Conservation (phyloP, 2,113 vertebrate species). For the Pipra filicauda region DNA sequence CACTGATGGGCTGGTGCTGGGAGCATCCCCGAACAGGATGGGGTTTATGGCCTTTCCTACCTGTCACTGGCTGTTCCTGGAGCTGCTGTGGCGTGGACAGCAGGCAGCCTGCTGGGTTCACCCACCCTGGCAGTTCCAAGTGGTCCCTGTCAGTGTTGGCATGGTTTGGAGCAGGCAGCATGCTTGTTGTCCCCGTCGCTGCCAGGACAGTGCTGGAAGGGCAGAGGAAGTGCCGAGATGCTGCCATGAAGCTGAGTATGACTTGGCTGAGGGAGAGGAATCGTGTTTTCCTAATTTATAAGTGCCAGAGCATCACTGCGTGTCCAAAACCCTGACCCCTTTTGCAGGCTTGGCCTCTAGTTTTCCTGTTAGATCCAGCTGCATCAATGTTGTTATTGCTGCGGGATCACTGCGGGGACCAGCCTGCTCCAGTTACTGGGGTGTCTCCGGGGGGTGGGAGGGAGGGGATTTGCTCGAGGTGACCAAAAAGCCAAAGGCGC, state of each 20-base stretch:
- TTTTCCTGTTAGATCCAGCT: not conserved
- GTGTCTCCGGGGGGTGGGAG: not conserved
- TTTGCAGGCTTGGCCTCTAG: not conserved
- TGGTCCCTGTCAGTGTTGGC: fast-evolving
- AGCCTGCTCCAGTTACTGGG: not conserved
- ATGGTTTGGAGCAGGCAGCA: fast-evolving
- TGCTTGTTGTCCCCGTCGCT: not conserved
- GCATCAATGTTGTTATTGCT: not conserved
- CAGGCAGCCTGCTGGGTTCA: not conserved
- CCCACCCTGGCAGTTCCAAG: not conserved
- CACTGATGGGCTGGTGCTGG: not conserved
- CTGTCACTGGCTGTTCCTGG: not conserved
- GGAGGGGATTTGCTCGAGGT: not conserved
- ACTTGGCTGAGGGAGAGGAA: not conserved
- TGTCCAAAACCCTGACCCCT: not conserved
- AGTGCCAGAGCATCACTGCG: not conserved
- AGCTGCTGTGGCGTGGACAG: not conserved
- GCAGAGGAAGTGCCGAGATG: not conserved
- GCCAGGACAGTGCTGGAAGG: not conserved
- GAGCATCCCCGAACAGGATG: fast-evolving
- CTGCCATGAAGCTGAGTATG: not conserved
- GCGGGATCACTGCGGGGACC: not conserved
- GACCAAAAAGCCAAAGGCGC: not conserved
- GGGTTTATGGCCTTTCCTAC: not conserved
- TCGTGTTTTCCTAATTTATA: not conserved